Conservation (phyloP, 2,113 vertebrate genomes). For the Cercopithecus mona region DNA sequence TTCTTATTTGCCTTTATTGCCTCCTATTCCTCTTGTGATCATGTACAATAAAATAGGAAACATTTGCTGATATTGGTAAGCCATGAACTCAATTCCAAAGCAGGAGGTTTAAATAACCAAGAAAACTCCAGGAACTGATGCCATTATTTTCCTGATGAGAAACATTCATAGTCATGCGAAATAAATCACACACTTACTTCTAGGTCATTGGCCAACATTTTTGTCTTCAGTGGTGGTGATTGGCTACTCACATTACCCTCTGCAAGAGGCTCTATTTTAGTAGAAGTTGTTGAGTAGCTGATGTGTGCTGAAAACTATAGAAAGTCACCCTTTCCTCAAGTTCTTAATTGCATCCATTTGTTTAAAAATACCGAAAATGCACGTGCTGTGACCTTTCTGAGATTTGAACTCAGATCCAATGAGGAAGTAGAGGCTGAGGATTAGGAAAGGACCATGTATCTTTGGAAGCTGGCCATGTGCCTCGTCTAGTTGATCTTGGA, state of each 20-base stretch:
- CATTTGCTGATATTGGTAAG: background rate
- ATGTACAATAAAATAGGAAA: background rate
- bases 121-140: background rate
- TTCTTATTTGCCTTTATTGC: background rate
- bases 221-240: background rate
- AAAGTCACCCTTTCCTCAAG: background rate
- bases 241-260: background rate
- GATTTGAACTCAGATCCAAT: background rate
- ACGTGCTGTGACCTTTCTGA: background rate
- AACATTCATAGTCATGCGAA: background rate
- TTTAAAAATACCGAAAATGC: background rate
- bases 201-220: background rate
- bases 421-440: background rate
- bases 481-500: background rate
- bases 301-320: background rate
- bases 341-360: conserved; percentile 10
- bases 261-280: background rate
- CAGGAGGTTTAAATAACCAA: conserved; percentile 32
- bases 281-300: background rate
- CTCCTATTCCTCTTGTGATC: background rate
- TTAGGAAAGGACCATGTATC: background rate
- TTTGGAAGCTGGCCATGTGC: background rate
- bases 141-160: conserved; percentile 35
- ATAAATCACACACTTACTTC: conserved; percentile 12
- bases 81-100: background rate